phyloP scores from a whole-genome alignment of 2,113 vertebrate genomes.

The Australoheros scitulus region DNA sequence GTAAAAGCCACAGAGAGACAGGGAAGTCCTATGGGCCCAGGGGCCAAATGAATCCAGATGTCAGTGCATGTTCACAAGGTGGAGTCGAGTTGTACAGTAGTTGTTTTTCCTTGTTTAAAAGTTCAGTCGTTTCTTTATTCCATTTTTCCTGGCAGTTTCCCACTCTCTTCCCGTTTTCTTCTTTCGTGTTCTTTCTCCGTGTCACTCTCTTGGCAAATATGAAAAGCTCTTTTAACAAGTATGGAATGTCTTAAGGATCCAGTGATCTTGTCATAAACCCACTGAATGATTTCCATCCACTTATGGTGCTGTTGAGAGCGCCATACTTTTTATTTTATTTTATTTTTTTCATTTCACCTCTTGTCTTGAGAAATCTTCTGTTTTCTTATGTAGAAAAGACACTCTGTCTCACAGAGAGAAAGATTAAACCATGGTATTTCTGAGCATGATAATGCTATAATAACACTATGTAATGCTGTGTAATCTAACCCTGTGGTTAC shows the following conservation, averaged over 20 bases:
- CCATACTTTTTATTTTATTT: too few species aligned
- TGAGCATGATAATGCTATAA: conserved; percentile 51
- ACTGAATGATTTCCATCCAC: conserved; percentile 8
- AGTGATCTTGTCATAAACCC: conserved; percentile 39
- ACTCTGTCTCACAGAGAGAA: conserved; percentile 17
- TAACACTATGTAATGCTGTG: conserved; percentile 55
- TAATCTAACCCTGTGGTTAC: conserved; percentile 59
- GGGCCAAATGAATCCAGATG: conserved; percentile 77
- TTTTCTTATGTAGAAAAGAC: neutral
- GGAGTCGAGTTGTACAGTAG: conserved; percentile 70
- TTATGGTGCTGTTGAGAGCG: neutral
- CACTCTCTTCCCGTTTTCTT: conserved; percentile 25
- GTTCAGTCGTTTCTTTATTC: conserved; percentile 52
- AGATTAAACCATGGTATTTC: conserved; percentile 41
- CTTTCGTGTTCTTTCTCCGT: conserved; percentile 33
- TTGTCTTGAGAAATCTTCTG: neutral
- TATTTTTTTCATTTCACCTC: neutral
- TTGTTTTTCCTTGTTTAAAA: conserved; percentile 68
- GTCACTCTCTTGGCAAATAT: conserved; percentile 49
- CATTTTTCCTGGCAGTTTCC: conserved; percentile 48
- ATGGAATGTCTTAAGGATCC: conserved; percentile 51
- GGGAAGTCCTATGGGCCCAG: conserved; percentile 53
- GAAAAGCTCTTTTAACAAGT: conserved; percentile 47
- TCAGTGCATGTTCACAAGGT: conserved; percentile 67
- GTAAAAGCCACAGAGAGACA: conserved; percentile 52